Conservation (phyloP, 64 coral and sea anemone genomes). For the Montipora cactus region DNA sequence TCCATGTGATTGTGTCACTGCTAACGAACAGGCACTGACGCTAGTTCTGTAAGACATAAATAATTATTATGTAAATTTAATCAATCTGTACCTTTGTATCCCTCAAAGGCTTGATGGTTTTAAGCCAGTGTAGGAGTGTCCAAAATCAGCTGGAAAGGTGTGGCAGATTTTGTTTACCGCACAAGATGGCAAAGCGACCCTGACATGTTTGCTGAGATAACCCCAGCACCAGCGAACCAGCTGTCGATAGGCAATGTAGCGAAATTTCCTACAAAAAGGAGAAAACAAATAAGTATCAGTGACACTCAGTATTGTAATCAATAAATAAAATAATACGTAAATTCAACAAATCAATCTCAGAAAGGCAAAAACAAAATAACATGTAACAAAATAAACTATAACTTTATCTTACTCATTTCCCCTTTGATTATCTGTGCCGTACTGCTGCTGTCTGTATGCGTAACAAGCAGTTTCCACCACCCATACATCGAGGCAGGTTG, state of each 20-base stretch:
- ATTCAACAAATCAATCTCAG: too few relatives aligned
- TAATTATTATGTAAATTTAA: not conserved
- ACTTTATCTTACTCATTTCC: not conserved
- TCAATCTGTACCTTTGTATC: not conserved
- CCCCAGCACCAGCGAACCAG: conserved; percentile 41
- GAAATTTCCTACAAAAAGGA: not conserved
- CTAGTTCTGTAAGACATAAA: not conserved
- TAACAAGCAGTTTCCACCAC: conserved; percentile 3
- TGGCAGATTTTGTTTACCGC: not conserved
- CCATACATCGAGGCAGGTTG: conserved; percentile 7
- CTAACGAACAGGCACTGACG: not conserved
- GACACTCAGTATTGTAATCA: not conserved
- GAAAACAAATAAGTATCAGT: not conserved
- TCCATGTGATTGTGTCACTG: not conserved
- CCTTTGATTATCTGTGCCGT: conserved; percentile 11
- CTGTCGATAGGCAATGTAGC: not conserved
- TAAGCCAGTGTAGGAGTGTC: not conserved
- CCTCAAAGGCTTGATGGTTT: not conserved
- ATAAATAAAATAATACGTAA: not conserved
- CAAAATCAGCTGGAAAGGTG: conserved; percentile 11
- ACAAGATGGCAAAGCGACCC: conserved; percentile 20
- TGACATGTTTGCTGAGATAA: conserved; percentile 10
- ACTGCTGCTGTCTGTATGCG: not conserved
- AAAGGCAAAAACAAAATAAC: not conserved
- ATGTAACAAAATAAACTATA: not conserved